Evolutionary conservation across 2,888 invertebrate genomes (phyloP).

Genomic region (Chalcis sispes): DNA sequence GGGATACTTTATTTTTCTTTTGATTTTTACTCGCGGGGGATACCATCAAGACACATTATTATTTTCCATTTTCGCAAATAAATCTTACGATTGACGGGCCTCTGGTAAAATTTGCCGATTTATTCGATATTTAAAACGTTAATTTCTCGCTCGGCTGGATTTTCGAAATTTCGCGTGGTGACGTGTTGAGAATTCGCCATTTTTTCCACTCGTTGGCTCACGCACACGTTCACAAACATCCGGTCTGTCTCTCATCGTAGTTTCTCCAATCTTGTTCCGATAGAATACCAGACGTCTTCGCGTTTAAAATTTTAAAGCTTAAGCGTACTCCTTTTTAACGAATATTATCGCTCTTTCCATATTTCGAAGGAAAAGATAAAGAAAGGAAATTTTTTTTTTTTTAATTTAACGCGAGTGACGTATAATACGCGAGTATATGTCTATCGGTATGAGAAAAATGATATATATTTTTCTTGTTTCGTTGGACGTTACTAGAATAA

Average conservation of each 20-base stretch:
- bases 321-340: background rate
- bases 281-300: no score
- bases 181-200: conserved; percentile 48
- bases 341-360: background rate
- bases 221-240: conserved; percentile 16
- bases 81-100: no score
- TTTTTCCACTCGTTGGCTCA: conserved; percentile 19
- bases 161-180: conserved; percentile 23
- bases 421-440: no score
- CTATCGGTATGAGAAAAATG: background rate
- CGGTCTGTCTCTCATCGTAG: conserved; percentile 22
- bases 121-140: no score
- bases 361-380: background rate
- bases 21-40: no score
- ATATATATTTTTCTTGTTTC: no score
- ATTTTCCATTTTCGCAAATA: no score
- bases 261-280: no score
- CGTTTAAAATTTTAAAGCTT: no score
- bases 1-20: background rate
- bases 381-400: background rate
- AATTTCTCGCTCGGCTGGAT: background rate
- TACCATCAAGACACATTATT: no score
- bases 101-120: no score
- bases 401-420: conserved; percentile 7
- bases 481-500: background rate